Evolutionary conservation across 2,797 vertebrate genomes (phyloP), one percentile per base, ranked within the genome.

Genomic region (Helicolenus hilgendorfi): DNA sequence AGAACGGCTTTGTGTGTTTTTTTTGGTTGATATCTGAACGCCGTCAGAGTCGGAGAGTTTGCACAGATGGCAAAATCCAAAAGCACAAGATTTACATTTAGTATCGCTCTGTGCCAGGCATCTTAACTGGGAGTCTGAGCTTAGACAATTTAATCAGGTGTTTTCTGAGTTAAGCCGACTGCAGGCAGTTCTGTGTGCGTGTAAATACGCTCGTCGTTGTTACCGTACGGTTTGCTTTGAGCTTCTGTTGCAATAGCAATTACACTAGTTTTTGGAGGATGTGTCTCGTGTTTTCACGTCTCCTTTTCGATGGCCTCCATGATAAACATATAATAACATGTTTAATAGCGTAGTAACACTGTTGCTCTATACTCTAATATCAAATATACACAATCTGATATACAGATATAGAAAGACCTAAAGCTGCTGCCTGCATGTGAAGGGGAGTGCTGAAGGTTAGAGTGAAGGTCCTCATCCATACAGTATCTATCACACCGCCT

Each of bases 61-160:
- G 24, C 76, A 86, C 78, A 83, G 77, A 83, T 85, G 71, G 63
- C 10, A 73, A 73, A 80, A 82, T 80, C 59, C 64, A 62, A 76
- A 80, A 72, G 29, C 71, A 49, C 18, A 71, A 71, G 22, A 71
- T 78, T 85, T 88, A 75, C 72, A 81, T 81, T 81, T 56, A 73
- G 45, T 73, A 65, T 83, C 18, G 2, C 31, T 10, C 24, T 24
- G 0, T 89, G 78, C 38, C 38, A 72, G 63, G 41, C 56, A 64
- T 85, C 74, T 74, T 67, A 73, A 76, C 79, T 63, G 53, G 63
- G 72, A 69, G 36, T 77, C 45, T 71, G 77, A 77, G 83, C 56
- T 79, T 29, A 35, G 18, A 72, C 38, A 55, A n/a, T 81, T 81
- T 83, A 86, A 92, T 79, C 18, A 36, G 56, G 31, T 67, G 72